phyloP scores from a whole-genome alignment of 2,888 invertebrate species.

The Formica aserva region DNA sequence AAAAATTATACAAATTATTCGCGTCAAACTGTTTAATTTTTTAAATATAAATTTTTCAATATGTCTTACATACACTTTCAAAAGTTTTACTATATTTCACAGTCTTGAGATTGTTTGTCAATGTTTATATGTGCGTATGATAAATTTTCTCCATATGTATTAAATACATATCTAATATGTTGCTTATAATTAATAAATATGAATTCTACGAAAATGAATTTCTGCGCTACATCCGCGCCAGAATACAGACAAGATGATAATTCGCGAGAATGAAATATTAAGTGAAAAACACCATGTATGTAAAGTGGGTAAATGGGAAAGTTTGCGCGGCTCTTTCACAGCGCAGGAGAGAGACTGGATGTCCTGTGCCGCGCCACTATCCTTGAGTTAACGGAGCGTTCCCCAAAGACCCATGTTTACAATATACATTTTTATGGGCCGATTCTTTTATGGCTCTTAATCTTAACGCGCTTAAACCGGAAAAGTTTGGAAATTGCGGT shows the following conservation, averaged over 20 bases:
- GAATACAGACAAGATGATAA: slow-evolving; percentile 41
- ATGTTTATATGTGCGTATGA: not conserved
- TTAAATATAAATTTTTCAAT: not conserved
- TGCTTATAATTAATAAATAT: not conserved
- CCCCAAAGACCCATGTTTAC: slow-evolving; percentile 63
- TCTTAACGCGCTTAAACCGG: slow-evolving; percentile 66
- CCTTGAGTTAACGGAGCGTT: slow-evolving; percentile 37
- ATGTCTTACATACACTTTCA: not conserved
- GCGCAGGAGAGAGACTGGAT: slow-evolving; percentile 17
- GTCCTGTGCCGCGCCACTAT: slow-evolving; percentile 5
- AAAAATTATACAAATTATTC: not conserved
- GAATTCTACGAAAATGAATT: not conserved
- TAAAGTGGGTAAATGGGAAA: slow-evolving; percentile 57
- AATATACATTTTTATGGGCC: slow-evolving; percentile 74
- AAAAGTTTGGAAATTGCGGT: slow-evolving; percentile 55
- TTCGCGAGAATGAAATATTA: slow-evolving; percentile 60
- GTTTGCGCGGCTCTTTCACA: slow-evolving; percentile 50
- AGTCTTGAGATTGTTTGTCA: not conserved
- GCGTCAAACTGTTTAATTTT: not conserved
- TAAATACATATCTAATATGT: not conserved
- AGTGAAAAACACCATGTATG: slow-evolving; percentile 40
- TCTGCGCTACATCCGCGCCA: not conserved
- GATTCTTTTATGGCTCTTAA: slow-evolving; percentile 70
- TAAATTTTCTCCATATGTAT: not conserved
- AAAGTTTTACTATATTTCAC: not conserved